Percentiles rank a stretch among this genome's conserved stretches.
Evolutionary conservation across 2,797 vertebrate genomes (phyloP).

Genomic region (Cyclopterus lumpus): DNA sequence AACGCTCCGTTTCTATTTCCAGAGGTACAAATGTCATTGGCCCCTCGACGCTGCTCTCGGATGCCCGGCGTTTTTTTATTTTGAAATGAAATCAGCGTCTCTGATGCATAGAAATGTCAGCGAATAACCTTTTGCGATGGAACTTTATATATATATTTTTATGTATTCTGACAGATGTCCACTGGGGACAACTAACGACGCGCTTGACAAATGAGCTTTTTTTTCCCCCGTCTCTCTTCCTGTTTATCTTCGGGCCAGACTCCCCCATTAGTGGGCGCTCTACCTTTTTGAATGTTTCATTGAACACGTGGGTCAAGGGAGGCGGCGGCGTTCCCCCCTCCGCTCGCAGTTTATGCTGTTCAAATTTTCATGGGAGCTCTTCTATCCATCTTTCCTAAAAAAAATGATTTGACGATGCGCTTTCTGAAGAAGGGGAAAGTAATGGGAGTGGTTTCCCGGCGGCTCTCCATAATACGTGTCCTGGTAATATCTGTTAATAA

Average conservation of each 20-base stretch:
- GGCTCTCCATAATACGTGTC: slow-evolving; percentile 21
- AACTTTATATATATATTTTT: no score
- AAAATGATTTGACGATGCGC: slow-evolving; percentile 47
- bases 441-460: slow-evolving; percentile 6
- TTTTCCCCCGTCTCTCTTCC: slow-evolving; percentile 27
- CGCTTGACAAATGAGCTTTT: slow-evolving; percentile 19
- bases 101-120: slow-evolving; percentile 51
- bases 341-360: slow-evolving; percentile 68
- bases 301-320: slow-evolving; percentile 39
- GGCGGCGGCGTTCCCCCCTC: slow-evolving; percentile 47
- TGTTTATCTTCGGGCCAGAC: slow-evolving; percentile 49
- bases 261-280: slow-evolving; percentile 33
- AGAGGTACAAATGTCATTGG: slow-evolving; percentile 32
- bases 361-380: slow-evolving; percentile 70
- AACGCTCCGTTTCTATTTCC: slow-evolving; percentile 27
- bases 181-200: neutral
- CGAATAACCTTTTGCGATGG: slow-evolving; percentile 30
- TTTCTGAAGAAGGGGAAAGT: slow-evolving; percentile 16
- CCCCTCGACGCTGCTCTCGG: neutral
- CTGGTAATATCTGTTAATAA: slow-evolving; percentile 32
- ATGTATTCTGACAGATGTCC: neutral
- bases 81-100: neutral
- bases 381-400: slow-evolving; percentile 71
- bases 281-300: slow-evolving; percentile 71
- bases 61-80: neutral